phyloP scores from a whole-genome alignment of 2,113 vertebrate genomes.

The Strix uralensis region DNA sequence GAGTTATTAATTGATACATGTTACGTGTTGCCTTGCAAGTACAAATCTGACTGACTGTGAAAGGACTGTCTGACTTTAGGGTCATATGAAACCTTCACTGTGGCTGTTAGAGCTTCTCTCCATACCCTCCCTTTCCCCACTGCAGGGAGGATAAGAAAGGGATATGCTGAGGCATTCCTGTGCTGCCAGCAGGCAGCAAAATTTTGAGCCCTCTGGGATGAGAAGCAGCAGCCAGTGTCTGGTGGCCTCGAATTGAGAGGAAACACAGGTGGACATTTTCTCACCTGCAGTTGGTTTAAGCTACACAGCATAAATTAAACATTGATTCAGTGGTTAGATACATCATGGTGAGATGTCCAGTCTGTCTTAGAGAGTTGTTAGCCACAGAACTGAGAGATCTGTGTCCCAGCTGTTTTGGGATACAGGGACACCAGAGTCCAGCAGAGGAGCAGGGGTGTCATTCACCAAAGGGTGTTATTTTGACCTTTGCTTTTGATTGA shows the following conservation, averaged over 20 bases:
- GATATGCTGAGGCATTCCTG: neutral
- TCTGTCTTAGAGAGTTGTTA: neutral
- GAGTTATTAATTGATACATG: neutral
- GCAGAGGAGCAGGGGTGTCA: neutral
- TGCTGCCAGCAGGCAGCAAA: neutral
- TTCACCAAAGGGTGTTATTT: neutral
- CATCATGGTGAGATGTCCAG: neutral
- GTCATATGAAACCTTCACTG: fast-evolving
- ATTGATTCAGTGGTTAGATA: neutral
- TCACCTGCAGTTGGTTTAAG: neutral
- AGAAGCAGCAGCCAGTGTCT: neutral
- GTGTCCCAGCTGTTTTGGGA: neutral
- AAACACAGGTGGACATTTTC: neutral
- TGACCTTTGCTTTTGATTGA: neutral
- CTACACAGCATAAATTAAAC: neutral
- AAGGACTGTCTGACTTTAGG: neutral
- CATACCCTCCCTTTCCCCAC: neutral
- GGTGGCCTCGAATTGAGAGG: neutral
- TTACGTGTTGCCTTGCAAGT: neutral
- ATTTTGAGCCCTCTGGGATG: neutral
- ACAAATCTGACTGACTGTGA: neutral
- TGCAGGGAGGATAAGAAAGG: neutral
- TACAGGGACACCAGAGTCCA: neutral
- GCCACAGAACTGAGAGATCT: neutral
- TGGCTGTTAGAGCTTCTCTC: neutral